phyloP scores from a whole-genome alignment of 1,140 invertebrate genomes.

The Drosophila ercepeae region DNA sequence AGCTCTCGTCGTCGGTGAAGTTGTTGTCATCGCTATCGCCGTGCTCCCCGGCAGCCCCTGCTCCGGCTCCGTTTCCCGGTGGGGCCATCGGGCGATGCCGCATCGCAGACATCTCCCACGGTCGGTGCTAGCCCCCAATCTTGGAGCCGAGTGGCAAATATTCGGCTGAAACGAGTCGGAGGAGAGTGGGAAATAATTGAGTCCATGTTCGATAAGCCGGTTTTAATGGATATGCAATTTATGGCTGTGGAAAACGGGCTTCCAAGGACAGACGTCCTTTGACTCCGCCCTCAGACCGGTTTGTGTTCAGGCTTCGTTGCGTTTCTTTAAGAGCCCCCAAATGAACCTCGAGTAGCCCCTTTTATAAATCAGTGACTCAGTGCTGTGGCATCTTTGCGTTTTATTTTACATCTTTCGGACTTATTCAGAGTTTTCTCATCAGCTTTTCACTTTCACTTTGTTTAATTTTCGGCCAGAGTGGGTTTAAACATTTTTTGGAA shows the following conservation, averaged over 20 bases:
- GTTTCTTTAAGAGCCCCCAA: not conserved
- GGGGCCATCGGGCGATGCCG: slow-evolving; percentile 86
- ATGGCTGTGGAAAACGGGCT: slow-evolving; percentile 29
- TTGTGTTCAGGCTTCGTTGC: not conserved
- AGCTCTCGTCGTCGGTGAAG: slow-evolving; percentile 92
- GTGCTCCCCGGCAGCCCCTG: slow-evolving; percentile 65
- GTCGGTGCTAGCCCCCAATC: slow-evolving; percentile 50
- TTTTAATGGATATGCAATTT: slow-evolving; percentile 49
- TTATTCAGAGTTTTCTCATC: slow-evolving; percentile 14
- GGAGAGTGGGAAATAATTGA: slow-evolving; percentile 53
- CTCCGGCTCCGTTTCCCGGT: slow-evolving; percentile 24
- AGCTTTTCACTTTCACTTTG: slow-evolving; percentile 56
- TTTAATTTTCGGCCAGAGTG: slow-evolving; percentile 3
- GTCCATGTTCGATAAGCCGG: slow-evolving; percentile 49
- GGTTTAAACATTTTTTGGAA: slow-evolving; percentile 18
- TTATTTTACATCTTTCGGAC: slow-evolving; percentile 7
- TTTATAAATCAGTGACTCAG: slow-evolving; percentile 23
- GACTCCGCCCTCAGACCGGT: slow-evolving; percentile 40
- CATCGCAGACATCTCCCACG: slow-evolving; percentile 83
- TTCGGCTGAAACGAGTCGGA: slow-evolving; percentile 48
- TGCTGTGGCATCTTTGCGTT: slow-evolving; percentile 2
- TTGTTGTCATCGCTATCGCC: slow-evolving; percentile 90
- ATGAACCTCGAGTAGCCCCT: slow-evolving; percentile 17
- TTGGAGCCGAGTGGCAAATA: slow-evolving; percentile 35
- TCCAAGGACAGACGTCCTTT: slow-evolving; percentile 71